phyloP scores from a whole-genome alignment of 2,113 vertebrate genomes.

The Calcarius ornatus region DNA sequence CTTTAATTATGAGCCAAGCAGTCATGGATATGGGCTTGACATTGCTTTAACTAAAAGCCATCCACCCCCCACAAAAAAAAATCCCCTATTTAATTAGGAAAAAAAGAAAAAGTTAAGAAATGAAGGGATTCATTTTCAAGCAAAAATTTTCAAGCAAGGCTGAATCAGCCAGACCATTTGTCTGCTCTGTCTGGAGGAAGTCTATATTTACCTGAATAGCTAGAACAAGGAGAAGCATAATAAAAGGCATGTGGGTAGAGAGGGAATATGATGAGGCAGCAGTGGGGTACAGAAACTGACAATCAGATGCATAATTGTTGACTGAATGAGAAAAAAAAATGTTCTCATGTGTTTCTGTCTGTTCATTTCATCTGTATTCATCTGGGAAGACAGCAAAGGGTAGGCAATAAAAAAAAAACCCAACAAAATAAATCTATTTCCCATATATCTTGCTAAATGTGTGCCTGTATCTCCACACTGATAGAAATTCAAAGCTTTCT shows the following conservation, averaged over 20 bases:
- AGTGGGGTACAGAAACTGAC: neutral
- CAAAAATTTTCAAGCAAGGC: neutral
- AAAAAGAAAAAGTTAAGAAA: neutral
- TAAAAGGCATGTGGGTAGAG: neutral
- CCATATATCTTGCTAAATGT: neutral
- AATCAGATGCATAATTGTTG: neutral
- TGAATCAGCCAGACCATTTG: neutral
- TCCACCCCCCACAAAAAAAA: too few species aligned
- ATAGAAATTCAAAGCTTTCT: neutral
- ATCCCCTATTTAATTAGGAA: neutral
- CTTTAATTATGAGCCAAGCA: neutral
- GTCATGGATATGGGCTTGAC: neutral
- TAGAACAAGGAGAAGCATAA: neutral
- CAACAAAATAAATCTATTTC: neutral
- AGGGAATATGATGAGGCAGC: neutral
- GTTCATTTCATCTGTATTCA: neutral
- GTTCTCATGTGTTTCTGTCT: neutral
- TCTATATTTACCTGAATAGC: neutral
- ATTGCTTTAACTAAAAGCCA: neutral
- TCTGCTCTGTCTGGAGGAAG: neutral
- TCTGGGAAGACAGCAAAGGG: neutral
- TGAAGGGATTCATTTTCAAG: accelerated
- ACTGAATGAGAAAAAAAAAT: neutral
- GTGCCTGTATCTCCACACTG: neutral
- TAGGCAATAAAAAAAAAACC: neutral